Evolutionary conservation across 2,113 vertebrate genomes (phyloP).

Genomic region (Lycaon pictus): DNA sequence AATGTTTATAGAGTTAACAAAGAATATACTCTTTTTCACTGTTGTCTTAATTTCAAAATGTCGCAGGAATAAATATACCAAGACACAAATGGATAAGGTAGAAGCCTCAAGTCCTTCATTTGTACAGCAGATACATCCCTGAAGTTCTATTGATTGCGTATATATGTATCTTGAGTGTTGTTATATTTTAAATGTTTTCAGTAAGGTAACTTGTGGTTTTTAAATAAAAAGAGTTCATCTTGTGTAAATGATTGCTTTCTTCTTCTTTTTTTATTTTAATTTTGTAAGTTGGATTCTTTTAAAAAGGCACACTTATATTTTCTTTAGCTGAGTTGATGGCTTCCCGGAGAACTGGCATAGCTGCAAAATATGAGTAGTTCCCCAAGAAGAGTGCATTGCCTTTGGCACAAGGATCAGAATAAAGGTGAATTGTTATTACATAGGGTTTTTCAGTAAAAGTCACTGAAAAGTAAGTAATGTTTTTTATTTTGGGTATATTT

Average conservation of each 20-base stretch:
- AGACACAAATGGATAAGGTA: slow-evolving; percentile 9
- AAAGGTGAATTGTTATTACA: slow-evolving; percentile 77
- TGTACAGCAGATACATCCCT: not conserved
- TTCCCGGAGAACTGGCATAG: slow-evolving; percentile 73
- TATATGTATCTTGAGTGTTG: not conserved
- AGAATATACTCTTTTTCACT: slow-evolving; percentile 54
- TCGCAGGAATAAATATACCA: slow-evolving; percentile 32
- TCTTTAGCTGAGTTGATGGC: slow-evolving; percentile 78
- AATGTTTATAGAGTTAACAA: slow-evolving; percentile 73
- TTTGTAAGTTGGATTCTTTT: slow-evolving; percentile 60
- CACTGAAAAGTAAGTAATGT: slow-evolving; percentile 78
- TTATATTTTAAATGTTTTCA: slow-evolving; percentile 61
- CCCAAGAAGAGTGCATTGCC: slow-evolving; percentile 78
- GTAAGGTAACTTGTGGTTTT: slow-evolving; percentile 45
- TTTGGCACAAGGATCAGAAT: slow-evolving; percentile 80
- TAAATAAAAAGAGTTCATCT: slow-evolving; percentile 42
- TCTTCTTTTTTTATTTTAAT: slow-evolving; percentile 20
- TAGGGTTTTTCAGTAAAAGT: slow-evolving; percentile 79
- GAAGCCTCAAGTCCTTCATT: not conserved
- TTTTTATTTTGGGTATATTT: slow-evolving; percentile 69
- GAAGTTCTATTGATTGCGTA: not conserved
- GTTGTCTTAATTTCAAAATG: slow-evolving; percentile 71
- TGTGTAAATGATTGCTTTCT: slow-evolving; percentile 5
- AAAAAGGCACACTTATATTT: slow-evolving; percentile 76
- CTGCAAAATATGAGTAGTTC: slow-evolving; percentile 80